Conservation (phyloP, 1,140 invertebrate species). For the Subanguina moxae region DNA sequence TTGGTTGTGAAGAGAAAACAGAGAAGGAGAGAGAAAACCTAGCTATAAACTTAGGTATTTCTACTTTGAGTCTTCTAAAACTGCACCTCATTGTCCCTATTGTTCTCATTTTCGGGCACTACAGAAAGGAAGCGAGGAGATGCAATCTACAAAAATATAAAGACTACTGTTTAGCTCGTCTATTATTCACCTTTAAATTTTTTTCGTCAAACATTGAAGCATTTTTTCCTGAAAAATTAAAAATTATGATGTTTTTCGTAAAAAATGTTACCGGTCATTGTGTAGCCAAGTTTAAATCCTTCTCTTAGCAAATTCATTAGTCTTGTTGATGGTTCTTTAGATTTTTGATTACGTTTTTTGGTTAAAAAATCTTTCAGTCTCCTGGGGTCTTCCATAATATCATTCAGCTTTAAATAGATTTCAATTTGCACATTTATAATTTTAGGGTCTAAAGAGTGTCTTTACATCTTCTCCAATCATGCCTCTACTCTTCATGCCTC, state of each 20-base stretch:
- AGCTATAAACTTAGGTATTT: constrained; percentile 6
- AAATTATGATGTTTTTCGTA: no score
- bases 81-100: neutral
- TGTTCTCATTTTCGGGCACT: constrained; percentile 35
- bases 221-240: constrained; percentile 33
- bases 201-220: constrained; percentile 38
- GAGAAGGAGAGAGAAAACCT: constrained; percentile 39
- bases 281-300: constrained; percentile 44
- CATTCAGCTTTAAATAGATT: constrained; percentile 24
- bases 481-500: constrained; percentile 32
- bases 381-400: constrained; percentile 21
- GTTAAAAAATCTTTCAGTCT: constrained; percentile 23
- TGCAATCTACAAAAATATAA: neutral
- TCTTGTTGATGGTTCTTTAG: constrained; percentile 34
- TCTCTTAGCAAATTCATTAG: constrained; percentile 38
- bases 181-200: constrained; percentile 25
- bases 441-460: neutral
- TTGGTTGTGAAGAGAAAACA: constrained; percentile 43
- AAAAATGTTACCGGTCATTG: neutral
- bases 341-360: constrained; percentile 17
- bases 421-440: no score
- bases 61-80: neutral
- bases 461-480: constrained; percentile 23
- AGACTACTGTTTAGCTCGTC: neutral
- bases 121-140: constrained; percentile 38